These are phyloP conservation scores for Zaprionus bogoriensis DNA, from an alignment of 2,888 invertebrate species.

Conservation along the genomic window DNA sequence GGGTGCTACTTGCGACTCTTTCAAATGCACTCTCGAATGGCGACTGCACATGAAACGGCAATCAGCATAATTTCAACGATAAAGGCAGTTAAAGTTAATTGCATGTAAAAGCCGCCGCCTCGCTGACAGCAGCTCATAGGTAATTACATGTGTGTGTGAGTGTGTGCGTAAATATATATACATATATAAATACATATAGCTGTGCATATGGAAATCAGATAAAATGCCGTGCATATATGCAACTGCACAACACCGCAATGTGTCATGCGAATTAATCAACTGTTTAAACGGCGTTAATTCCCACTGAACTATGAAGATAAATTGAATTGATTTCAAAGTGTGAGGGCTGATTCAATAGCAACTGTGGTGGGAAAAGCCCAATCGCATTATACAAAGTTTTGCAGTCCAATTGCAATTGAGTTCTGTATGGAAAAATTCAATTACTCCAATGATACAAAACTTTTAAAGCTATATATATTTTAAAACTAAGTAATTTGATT, in stretches of 20 bases:
- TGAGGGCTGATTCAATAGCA: no score
- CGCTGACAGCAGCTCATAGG: constrained; percentile 33
- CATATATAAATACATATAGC: constrained; percentile 3
- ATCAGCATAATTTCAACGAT: constrained; percentile 55
- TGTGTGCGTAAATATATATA: neutral
- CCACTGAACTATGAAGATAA: constrained; percentile 9
- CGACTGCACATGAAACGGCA: constrained; percentile 48
- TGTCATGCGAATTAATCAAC: constrained; percentile 25
- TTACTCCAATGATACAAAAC: no score
- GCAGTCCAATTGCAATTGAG: no score
- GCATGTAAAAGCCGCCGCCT: constrained; percentile 34
- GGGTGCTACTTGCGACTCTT: constrained; percentile 13
- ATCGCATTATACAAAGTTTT: no score
- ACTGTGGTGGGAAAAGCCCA: no score
- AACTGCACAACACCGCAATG: constrained; percentile 18
- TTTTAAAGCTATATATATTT: no score
- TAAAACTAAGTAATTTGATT: no score
- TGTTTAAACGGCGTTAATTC: constrained; percentile 22
- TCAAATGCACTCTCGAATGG: constrained; percentile 34
- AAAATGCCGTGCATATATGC: neutral
- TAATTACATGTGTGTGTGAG: constrained; percentile 17
- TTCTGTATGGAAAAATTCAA: no score
- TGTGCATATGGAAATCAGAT: constrained; percentile 10
- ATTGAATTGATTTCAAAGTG: constrained; percentile 10
- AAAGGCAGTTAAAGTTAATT: constrained; percentile 65